A percentile compares a stretch with the other conserved stretches of the same genome.
phyloP scores from a whole-genome alignment of 53 echinoderm and acorn worm species.

The Holothuria leucospilota region DNA sequence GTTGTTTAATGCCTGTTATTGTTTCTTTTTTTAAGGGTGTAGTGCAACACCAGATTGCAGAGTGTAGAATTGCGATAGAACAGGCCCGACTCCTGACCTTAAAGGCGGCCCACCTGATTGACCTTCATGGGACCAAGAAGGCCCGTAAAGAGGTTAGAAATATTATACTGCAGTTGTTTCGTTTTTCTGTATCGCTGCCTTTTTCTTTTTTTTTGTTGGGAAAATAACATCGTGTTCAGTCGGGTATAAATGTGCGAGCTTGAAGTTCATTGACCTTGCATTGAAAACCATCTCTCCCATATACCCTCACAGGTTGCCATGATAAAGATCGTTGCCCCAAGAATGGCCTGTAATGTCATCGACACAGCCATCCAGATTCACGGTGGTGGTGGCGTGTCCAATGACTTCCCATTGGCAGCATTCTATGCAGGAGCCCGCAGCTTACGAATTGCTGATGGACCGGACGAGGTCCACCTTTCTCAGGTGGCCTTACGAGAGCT shows the following conservation, averaged over 20 bases:
- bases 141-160: conserved; percentile 87
- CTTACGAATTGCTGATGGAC: conserved; percentile 96
- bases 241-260: too few species aligned
- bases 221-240: too few species aligned
- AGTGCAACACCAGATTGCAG: conserved; percentile 95
- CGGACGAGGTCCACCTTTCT: conserved; percentile 95
- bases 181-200: not conserved
- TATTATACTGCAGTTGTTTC: not conserved
- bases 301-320: conserved; percentile 77
- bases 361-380: conserved; percentile 96
- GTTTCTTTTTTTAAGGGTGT: conserved; percentile 71
- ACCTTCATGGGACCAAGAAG: conserved; percentile 83
- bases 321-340: conserved; percentile 92
- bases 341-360: conserved; percentile 76
- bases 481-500: conserved; percentile 80
- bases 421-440: conserved; percentile 81
- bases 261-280: too few species aligned
- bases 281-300: too few species aligned
- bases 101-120: conserved; percentile 90
- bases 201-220: not conserved
- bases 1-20: too few species aligned
- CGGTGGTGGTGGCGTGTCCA: conserved; percentile 88
- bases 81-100: conserved; percentile 83
- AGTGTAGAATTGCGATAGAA: conserved; percentile 91
- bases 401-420: conserved; percentile 76